Evolutionary conservation across 2,113 vertebrate species (phyloP).

Genomic region (Sclerurus mexicanus): DNA sequence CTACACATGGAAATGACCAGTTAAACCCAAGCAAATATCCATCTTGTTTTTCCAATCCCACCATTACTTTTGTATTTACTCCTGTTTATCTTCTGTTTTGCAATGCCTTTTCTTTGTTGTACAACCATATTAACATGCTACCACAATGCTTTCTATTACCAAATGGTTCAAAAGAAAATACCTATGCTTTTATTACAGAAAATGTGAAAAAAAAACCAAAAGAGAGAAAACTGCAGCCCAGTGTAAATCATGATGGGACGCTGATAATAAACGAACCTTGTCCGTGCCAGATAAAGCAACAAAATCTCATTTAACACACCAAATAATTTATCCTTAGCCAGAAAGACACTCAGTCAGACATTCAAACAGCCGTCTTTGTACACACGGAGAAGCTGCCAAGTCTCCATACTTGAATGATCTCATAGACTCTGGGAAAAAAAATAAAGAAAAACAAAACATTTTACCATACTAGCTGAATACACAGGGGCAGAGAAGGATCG

Average conservation of each 20-base stretch:
- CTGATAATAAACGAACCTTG: neutral
- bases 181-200: neutral
- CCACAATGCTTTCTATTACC: neutral
- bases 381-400: constrained; percentile 60
- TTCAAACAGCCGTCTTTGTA: constrained; percentile 53
- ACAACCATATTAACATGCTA: neutral
- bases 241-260: neutral
- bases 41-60: neutral
- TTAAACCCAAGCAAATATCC: neutral
- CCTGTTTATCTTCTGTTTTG: neutral
- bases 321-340: constrained; percentile 46
- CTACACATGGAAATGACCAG: neutral
- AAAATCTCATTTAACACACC: constrained; percentile 28
- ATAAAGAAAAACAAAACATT: constrained; percentile 44
- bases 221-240: neutral
- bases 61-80: neutral
- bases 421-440: constrained; percentile 38
- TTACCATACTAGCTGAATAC: constrained; percentile 9
- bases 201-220: neutral
- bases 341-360: constrained; percentile 33
- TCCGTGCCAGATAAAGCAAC: constrained; percentile 38
- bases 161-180: neutral
- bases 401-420: constrained; percentile 71
- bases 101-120: neutral
- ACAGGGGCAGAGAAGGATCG: neutral